Evolutionary conservation across 2,888 invertebrate species (phyloP), one percentile per base, ranked within the genome.

Genomic region (Liodrosophila aerea): DNA sequence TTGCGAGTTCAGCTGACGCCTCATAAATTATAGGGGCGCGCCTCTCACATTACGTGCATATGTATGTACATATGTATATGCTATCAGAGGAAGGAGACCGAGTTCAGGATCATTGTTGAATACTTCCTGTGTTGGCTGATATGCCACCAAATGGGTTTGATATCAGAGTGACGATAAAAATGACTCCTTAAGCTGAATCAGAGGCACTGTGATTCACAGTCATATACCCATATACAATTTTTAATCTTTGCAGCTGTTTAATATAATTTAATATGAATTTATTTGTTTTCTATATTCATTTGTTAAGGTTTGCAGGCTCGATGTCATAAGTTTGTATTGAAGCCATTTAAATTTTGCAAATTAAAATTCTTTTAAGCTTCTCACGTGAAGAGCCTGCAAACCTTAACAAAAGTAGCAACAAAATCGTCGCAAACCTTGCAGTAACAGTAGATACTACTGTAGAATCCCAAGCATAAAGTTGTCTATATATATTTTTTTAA

Each of bases 21-120:
- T 52, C 44, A 41, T 43, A 39, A 44, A 54, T 58, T 50, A 81
- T 61, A 57, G 54, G 74, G 47, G 69, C 59, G 74, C 59, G 72
- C 37, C 45, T 27, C 45, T 51, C 50, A 46, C 37, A 59, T 37
- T 57, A n/a, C n/a, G n/a, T n/a, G n/a, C n/a, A n/a, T n/a, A n/a
- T n/a, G n/a, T n/a, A n/a, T n/a, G n/a, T n/a, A n/a, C n/a, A n/a
- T n/a, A n/a, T n/a, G n/a, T n/a, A 4, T 22, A 22, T 5, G 70
- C 51, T 80, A 83, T 65, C 50, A 47, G 53, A 37, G 13, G 3
- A 44, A 29, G 18, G 22, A 40, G 43, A 51, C 16, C 16, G 30
- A 22, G 36, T 5, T 7, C 60, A 67, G 60, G 61, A 73, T 50
- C 29, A 47, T 30, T 45, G 34, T 49, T 2, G 7, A 36, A 16